These are phyloP conservation scores for Drosophila paracracens DNA, from an alignment of 2,888 invertebrate species.

Conservation along the genomic window DNA sequence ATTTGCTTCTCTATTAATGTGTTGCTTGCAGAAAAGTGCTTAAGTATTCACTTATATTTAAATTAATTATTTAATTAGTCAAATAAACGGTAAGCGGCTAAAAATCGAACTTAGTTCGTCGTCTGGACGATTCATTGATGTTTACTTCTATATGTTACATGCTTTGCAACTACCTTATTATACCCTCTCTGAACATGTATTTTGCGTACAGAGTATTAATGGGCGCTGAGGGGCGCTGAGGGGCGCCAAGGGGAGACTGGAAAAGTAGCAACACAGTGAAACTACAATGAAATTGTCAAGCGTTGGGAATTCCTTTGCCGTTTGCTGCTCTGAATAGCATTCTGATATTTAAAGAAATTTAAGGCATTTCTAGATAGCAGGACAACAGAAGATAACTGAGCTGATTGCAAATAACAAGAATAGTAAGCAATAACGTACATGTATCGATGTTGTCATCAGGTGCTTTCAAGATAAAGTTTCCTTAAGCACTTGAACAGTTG, in stretches of 20 bases:
- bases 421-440: not conserved
- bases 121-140: not conserved
- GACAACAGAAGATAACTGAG: not conserved
- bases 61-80: not conserved
- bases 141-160: not conserved
- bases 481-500: not conserved
- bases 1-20: not conserved
- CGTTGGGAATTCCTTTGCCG: not conserved
- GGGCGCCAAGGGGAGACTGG: not conserved
- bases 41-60: not conserved
- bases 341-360: slow-evolving; percentile 1
- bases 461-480: not conserved
- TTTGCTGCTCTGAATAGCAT: not conserved
- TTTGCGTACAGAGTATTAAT: not conserved
- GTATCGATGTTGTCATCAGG: not conserved
- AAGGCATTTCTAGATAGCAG: not conserved
- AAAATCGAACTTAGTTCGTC: not conserved
- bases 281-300: slow-evolving; percentile 5
- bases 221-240: not conserved
- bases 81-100: not conserved
- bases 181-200: not conserved
- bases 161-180: not conserved
- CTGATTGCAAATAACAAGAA: not conserved
- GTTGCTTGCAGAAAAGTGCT: not conserved
- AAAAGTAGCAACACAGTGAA: not conserved